These are phyloP conservation scores for Brachyptera risi DNA, from an alignment of 2,888 invertebrate species.

Conservation along the genomic window DNA sequence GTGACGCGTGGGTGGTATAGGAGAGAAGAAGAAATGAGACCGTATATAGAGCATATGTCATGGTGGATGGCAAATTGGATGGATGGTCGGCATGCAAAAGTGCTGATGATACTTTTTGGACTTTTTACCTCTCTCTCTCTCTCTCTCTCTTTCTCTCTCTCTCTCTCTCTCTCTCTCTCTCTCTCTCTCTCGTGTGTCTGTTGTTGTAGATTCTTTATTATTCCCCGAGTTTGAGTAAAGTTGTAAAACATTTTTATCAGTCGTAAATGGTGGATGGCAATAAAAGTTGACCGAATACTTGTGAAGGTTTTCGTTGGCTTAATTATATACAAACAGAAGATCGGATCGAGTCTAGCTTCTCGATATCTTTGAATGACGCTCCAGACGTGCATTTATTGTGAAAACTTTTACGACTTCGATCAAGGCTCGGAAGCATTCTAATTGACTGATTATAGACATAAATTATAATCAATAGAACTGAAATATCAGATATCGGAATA, in stretches of 20 bases:
- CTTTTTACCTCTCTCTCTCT: neutral
- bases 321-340: neutral
- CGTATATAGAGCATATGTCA: neutral
- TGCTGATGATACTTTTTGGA: conserved; percentile 10
- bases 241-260: too few relatives aligned
- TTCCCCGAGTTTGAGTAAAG: too few relatives aligned
- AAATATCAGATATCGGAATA: too few relatives aligned
- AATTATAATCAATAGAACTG: too few relatives aligned
- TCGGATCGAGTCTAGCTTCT: neutral
- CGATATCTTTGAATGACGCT: neutral
- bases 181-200: too few relatives aligned
- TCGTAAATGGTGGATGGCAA: too few relatives aligned
- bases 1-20: conserved; percentile 5
- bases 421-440: too few relatives aligned
- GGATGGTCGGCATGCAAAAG: conserved; percentile 10
- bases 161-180: neutral
- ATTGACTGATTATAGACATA: neutral
- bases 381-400: neutral
- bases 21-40: neutral
- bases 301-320: too few relatives aligned
- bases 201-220: too few relatives aligned
- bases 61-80: conserved; percentile 11
- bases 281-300: too few relatives aligned
- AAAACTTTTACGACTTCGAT: too few relatives aligned
- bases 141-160: neutral